Evolutionary conservation across 1,140 invertebrate genomes (phyloP), one percentile per base, ranked within the genome.

Genomic region (Copidosoma floridanum): DNA sequence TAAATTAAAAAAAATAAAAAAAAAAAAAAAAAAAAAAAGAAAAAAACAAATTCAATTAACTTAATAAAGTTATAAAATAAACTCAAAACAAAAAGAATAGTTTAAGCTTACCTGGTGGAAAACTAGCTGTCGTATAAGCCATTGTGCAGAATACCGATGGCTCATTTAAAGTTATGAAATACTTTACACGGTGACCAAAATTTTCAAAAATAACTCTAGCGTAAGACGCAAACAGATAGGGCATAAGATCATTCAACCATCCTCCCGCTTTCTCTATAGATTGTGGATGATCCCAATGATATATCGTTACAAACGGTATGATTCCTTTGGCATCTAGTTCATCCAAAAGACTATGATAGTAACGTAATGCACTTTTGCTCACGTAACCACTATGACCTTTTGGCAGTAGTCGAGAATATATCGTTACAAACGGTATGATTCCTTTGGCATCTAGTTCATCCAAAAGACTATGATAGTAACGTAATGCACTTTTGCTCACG

Each of bases 391-490:
- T 41, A 18, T 75, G 76, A 27, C 85, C 85, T 47, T 65, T 75
- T 18, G 84, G 83, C 1, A 85, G 64, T 23, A 86, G 78, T 57
- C 85, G 68, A 0, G 85, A 65, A 66, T 88, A 89, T 23, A 89
- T 82, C 0, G 87, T 89, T 0, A 88, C 85, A 82, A 87, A 85
- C 1, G 86, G 86, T 66, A 83, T 73, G 37, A 89, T 88, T 6
- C 68, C 69, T 41, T 81, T 80, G 24, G 73, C 80, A 11, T 81
- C 51, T 0, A 89, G 66, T 55, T 81, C 82, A 53, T 85, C 69
- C 32, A 87, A 82, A 0, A 87, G 53, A 23, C 76, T 66, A 35
- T 82, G 81, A 61, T 88, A 88, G 67, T 85, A 85, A 7, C 79
- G 60, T 10, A 88, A 65, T 3, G 81, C 82, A 12, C 64, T 68